These are phyloP conservation scores for Chiloscyllium punctatum DNA, from an alignment of 2,797 vertebrate genomes.

Conservation along the genomic window DNA sequence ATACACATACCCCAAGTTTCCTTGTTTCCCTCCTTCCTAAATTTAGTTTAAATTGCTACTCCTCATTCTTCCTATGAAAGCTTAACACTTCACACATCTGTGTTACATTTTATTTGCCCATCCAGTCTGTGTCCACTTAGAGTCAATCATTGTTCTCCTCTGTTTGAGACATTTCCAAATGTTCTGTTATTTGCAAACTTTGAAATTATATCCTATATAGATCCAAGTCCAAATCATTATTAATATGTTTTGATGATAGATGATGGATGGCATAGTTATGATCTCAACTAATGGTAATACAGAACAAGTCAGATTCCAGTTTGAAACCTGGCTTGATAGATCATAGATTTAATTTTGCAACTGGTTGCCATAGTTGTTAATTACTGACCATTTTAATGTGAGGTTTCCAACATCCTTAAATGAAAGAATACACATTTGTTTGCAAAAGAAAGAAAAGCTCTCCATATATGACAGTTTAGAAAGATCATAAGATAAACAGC, in stretches of 20 bases:
- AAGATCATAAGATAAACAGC: too few species aligned
- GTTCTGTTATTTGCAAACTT: background rate
- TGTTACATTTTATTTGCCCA: background rate
- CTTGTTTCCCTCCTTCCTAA: background rate
- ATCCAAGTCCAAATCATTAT: background rate
- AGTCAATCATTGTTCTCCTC: background rate
- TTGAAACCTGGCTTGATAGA: too few species aligned
- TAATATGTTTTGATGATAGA: background rate
- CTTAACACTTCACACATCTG: background rate
- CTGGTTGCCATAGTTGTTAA: too few species aligned
- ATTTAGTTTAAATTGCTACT: background rate
- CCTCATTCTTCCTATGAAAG: background rate
- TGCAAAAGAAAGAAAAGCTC: too few species aligned
- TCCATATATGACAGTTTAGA: too few species aligned
- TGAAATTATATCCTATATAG: background rate
- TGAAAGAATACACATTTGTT: too few species aligned
- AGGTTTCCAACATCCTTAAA: too few species aligned
- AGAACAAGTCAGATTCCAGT: too few species aligned
- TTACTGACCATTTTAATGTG: too few species aligned
- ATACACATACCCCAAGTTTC: too few species aligned
- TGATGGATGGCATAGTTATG: background rate
- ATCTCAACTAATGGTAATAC: too few species aligned
- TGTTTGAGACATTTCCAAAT: background rate
- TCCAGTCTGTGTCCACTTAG: background rate
- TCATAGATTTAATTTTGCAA: too few species aligned